phyloP scores from a whole-genome alignment of 2,888 invertebrate genomes.

The Notodromas monacha region DNA sequence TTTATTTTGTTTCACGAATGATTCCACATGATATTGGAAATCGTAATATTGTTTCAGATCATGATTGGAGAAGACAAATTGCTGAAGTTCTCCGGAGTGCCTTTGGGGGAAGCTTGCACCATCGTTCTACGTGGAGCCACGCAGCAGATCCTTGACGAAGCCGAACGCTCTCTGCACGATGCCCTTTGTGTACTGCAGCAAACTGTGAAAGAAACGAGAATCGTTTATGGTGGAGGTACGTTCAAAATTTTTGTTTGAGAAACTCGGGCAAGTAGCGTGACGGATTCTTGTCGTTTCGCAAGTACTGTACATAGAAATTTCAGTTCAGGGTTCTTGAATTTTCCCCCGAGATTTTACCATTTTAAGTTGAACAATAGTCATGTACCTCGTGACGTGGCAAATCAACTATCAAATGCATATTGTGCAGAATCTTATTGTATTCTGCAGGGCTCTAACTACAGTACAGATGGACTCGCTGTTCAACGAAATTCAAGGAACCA shows the following conservation, averaged over 20 bases:
- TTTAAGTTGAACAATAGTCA: too few species aligned
- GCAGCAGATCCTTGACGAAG: constrained; percentile 90
- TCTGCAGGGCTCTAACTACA: too few species aligned
- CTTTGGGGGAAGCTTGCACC: constrained; percentile 81
- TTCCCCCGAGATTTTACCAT: too few species aligned
- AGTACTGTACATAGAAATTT: too few species aligned
- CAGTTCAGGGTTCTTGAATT: too few species aligned
- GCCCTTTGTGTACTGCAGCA: constrained; percentile 85
- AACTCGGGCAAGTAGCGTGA: too few species aligned
- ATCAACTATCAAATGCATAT: too few species aligned
- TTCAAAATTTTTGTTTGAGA: constrained; percentile 7
- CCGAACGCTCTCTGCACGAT: constrained; percentile 88
- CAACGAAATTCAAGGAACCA: too few species aligned
- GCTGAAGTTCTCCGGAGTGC: constrained; percentile 72
- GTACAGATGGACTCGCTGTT: too few species aligned
- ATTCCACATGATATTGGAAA: neutral
- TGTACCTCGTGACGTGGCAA: too few species aligned
- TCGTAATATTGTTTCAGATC: constrained; percentile 19
- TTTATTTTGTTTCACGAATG: constrained; percentile 2
- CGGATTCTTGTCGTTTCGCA: too few species aligned
- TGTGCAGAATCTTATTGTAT: too few species aligned
- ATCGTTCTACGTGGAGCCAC: constrained; percentile 90
- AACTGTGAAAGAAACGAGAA: constrained; percentile 67
- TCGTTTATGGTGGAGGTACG: constrained; percentile 60
- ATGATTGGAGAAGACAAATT: constrained; percentile 91